Conservation (phyloP, 2,888 invertebrate species). For the Nephrocerus scutellatus region DNA sequence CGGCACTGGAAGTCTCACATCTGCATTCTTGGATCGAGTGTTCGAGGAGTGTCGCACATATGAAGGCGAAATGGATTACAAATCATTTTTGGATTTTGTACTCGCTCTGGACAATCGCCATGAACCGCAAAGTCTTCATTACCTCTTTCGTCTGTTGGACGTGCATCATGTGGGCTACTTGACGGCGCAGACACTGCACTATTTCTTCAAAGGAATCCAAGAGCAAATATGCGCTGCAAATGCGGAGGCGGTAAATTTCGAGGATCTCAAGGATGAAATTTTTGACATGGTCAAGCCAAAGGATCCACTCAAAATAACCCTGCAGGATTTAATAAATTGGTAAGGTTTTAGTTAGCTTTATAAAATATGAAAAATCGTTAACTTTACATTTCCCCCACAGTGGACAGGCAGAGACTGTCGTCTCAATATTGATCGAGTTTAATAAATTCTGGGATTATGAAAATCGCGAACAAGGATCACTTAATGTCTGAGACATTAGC, state of each 20-base stretch:
- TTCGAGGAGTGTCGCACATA: slow-evolving; percentile 95
- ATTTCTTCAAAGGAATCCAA: slow-evolving; percentile 90
- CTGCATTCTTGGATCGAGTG: slow-evolving; percentile 83
- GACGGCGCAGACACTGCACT: slow-evolving; percentile 84
- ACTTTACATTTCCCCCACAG: slow-evolving; percentile 45
- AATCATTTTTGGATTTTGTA: slow-evolving; percentile 91
- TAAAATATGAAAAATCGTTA: not conserved
- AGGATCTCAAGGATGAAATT: slow-evolving; percentile 94
- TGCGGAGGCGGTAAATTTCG: slow-evolving; percentile 84
- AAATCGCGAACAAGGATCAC: slow-evolving; percentile 64
- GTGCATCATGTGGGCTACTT: slow-evolving; percentile 81
- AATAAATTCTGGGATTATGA: slow-evolving; percentile 97
- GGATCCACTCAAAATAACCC: slow-evolving; percentile 74
- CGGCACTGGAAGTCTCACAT: slow-evolving; percentile 85
- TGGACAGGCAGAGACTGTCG: slow-evolving; percentile 88
- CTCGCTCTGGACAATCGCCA: slow-evolving; percentile 85
- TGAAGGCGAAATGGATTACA: slow-evolving; percentile 94
- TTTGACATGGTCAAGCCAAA: slow-evolving; percentile 95
- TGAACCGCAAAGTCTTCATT: slow-evolving; percentile 86
- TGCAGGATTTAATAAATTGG: slow-evolving; percentile 76
- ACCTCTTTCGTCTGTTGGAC: slow-evolving; percentile 85
- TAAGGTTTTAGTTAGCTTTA: too few relatives aligned
- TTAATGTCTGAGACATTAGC: slow-evolving; percentile 36
- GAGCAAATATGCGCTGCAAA: slow-evolving; percentile 82
- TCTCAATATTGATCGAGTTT: slow-evolving; percentile 88